phyloP scores from a whole-genome alignment of 1,140 invertebrate genomes.

The Lamellibrachia luymesi region DNA sequence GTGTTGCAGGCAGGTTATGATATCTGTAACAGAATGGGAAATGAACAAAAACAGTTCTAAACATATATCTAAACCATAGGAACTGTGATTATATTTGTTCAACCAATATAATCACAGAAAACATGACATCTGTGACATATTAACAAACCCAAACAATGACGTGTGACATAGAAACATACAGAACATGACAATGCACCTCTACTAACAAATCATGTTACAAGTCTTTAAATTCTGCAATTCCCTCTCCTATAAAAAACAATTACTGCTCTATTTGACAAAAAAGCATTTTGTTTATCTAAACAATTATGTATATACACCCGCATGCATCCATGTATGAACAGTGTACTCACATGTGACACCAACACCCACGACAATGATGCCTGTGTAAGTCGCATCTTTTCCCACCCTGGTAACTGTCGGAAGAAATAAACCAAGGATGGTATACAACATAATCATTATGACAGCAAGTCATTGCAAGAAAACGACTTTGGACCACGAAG shows the following conservation, averaged over 20 bases:
- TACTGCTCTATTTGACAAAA: neutral
- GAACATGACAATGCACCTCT: too few species aligned
- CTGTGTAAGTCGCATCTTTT: conserved; percentile 44
- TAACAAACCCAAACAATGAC: too few species aligned
- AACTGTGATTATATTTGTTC: too few species aligned
- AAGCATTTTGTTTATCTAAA: neutral
- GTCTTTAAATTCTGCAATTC: too few species aligned
- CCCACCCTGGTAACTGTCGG: conserved; percentile 43
- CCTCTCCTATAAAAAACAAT: neutral
- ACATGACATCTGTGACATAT: too few species aligned
- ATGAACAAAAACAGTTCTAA: too few species aligned
- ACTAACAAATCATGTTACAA: too few species aligned
- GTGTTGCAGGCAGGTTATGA: too few species aligned
- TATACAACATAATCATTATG: neutral
- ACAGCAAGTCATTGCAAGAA: conserved; percentile 6
- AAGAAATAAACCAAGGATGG: neutral
- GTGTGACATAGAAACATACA: too few species aligned
- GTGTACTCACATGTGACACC: conserved; percentile 40
- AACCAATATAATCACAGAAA: too few species aligned
- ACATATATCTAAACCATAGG: too few species aligned
- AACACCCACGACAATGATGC: conserved; percentile 39
- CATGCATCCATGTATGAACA: neutral
- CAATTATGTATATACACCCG: neutral
- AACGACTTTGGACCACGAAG: neutral
- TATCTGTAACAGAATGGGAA: too few species aligned